Percentiles rank a stretch among this genome's conserved stretches.
These are phyloP conservation scores for Tribolium madens DNA, from an alignment of 1,140 invertebrate genomes.

Conservation along the genomic window DNA sequence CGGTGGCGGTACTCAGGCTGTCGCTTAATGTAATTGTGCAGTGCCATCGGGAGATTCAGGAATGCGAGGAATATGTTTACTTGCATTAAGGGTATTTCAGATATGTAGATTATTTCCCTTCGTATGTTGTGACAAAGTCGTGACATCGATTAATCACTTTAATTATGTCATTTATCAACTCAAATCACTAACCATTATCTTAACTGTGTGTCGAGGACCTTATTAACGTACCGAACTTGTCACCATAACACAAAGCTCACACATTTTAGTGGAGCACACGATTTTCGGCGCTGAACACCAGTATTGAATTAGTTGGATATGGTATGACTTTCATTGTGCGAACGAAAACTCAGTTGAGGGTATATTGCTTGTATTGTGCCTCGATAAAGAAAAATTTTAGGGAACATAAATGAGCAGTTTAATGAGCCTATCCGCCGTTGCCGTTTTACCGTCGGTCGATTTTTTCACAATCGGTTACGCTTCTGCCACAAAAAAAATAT, in stretches of 20 bases:
- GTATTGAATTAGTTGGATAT: slow-evolving; percentile 8
- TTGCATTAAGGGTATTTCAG: slow-evolving; percentile 36
- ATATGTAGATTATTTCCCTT: slow-evolving; percentile 37
- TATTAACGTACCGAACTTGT: slow-evolving; percentile 23
- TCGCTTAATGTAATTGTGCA: slow-evolving; percentile 35
- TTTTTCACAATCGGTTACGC: neutral
- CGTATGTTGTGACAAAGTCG: slow-evolving; percentile 37
- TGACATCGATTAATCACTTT: slow-evolving; percentile 44
- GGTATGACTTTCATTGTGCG: slow-evolving; percentile 25
- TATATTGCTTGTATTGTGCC: slow-evolving; percentile 6
- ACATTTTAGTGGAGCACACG: neutral
- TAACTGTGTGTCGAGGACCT: slow-evolving; percentile 39
- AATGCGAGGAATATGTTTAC: slow-evolving; percentile 24
- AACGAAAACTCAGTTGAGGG: slow-evolving; percentile 9
- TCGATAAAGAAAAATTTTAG: slow-evolving; percentile 29
- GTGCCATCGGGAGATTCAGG: neutral
- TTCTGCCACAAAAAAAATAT: neutral
- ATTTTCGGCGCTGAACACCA: no score
- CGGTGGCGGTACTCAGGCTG: neutral
- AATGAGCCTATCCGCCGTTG: slow-evolving; percentile 14
- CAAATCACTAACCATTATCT: slow-evolving; percentile 43
- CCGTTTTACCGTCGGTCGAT: neutral
- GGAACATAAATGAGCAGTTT: slow-evolving; percentile 18
- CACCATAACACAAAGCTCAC: slow-evolving; percentile 17
- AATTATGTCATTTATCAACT: slow-evolving; percentile 46